phyloP scores from a whole-genome alignment of 2,113 vertebrate genomes.

The Albula goreensis region DNA sequence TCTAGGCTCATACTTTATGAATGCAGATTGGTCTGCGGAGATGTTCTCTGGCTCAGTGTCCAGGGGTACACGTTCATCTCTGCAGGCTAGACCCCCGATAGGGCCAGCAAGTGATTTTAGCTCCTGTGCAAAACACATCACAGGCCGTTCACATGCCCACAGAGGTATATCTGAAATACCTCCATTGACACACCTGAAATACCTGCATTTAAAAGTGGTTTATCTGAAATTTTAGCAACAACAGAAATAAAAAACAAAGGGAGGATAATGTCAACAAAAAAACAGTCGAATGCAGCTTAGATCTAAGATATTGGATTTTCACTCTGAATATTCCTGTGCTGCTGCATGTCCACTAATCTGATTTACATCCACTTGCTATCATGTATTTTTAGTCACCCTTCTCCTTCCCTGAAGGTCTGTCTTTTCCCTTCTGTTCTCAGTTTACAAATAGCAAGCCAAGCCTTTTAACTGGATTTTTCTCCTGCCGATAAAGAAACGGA shows the following conservation, averaged over 20 bases:
- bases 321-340: slow-evolving; percentile 1
- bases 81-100: too few species aligned
- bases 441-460: slow-evolving; percentile 21
- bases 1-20: not conserved
- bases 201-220: not conserved
- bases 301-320: slow-evolving; percentile 14
- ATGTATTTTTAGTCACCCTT: slow-evolving; percentile 29
- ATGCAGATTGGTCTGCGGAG: not conserved
- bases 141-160: not conserved
- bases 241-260: not conserved
- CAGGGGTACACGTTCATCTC: too few species aligned
- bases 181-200: not conserved
- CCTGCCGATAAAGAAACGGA: slow-evolving; percentile 22
- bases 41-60: not conserved
- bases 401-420: slow-evolving; percentile 12
- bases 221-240: not conserved
- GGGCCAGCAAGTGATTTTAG: too few species aligned
- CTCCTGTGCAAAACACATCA: too few species aligned
- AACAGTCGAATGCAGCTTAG: not conserved
- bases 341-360: slow-evolving; percentile 13
- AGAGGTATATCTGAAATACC: not conserved
- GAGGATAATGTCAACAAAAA: not conserved
- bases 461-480: slow-evolving; percentile 24
- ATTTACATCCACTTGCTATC: slow-evolving; percentile 19
- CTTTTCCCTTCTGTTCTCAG: not conserved